Evolutionary conservation across 2,888 invertebrate species (phyloP).

Genomic region (Pristionchus fissidentatus): DNA sequence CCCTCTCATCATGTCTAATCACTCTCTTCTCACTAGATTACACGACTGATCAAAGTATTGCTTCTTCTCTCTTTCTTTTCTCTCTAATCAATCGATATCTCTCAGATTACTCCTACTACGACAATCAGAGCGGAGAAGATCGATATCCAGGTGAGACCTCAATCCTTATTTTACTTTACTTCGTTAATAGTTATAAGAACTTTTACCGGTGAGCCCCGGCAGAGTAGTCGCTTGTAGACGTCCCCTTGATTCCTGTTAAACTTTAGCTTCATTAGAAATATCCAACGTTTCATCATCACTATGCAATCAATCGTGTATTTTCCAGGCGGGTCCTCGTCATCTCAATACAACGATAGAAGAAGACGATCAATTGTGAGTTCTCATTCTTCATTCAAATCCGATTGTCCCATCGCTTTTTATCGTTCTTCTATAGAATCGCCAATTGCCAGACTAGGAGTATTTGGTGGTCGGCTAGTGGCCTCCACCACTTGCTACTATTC

Average conservation of each 20-base stretch:
- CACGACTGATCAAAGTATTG: not conserved
- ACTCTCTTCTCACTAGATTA: conserved; percentile 32
- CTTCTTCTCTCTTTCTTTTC: conserved; percentile 12
- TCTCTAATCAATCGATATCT: conserved; percentile 14
- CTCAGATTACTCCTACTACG: conserved; percentile 29
- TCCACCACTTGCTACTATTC: too few species aligned
- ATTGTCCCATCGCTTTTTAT: too few species aligned
- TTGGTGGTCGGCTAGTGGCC: too few species aligned
- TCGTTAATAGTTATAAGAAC: not conserved
- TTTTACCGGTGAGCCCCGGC: too few species aligned
- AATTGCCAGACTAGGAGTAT: too few species aligned
- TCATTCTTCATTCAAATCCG: too few species aligned
- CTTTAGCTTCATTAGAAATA: too few species aligned
- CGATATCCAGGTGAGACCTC: not conserved
- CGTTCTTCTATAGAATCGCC: too few species aligned
- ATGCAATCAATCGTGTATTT: not conserved
- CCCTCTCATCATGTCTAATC: conserved; percentile 6
- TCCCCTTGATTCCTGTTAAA: too few species aligned
- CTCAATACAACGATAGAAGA: not conserved
- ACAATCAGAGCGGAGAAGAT: not conserved
- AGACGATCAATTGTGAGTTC: not conserved
- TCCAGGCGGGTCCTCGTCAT: not conserved
- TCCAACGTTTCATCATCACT: not conserved
- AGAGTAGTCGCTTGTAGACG: too few species aligned
- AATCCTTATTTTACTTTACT: not conserved